Evolutionary conservation across 2,113 vertebrate genomes (phyloP), one percentile per base, ranked within the genome.

Genomic region (Junco hyemalis): DNA sequence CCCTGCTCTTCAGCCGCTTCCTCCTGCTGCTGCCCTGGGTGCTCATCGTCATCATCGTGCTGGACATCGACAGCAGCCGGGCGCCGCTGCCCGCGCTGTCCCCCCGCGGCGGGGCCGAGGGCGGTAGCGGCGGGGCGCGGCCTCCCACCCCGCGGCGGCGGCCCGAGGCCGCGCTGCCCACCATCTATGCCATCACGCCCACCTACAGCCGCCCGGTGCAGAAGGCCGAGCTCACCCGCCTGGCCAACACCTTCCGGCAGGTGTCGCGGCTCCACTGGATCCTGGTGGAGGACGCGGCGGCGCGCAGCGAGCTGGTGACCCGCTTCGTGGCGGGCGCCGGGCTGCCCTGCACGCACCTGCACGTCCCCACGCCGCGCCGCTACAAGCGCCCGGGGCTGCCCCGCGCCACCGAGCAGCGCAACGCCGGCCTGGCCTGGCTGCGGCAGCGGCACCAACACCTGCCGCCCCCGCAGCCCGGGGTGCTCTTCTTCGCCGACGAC

Each of bases 401-500:
- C 42, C 98, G 99, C 61, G 99, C 99, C 92, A 99, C 99, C 15
- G 99, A 99, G 94, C 99, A 99, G 98, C 98, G 99, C 95, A 99
- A 99, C 93, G 98, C 97, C 28, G 99, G 99, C 36, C 98, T 99
- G 40, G 97, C 98, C 47, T 99, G 99, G 99, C 97, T 99, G 88
- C 97, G 99, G 33, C 98, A 98, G 96, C 97, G 98, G 68, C 98
- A 99, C 93, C 96, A 97, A 95, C 95, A 88, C 77, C 92, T 95
- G 92, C 97, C 98, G 44, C 93, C 96, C 87, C 94, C 97, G 17
- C 98, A 98, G 93, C 54, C 98, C 12, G 99, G 99, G 1, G 99
- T 99, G 93, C 99, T 99, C 47, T 99, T 99, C 97, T 99, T 99
- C 97, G 99, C 99, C 14, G 99, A 99, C 96, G 99, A 99, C 89